Evolutionary conservation across 2,113 vertebrate genomes (phyloP), one percentile per base, ranked within the genome.

Genomic region (Oxyruncus cristatus): DNA sequence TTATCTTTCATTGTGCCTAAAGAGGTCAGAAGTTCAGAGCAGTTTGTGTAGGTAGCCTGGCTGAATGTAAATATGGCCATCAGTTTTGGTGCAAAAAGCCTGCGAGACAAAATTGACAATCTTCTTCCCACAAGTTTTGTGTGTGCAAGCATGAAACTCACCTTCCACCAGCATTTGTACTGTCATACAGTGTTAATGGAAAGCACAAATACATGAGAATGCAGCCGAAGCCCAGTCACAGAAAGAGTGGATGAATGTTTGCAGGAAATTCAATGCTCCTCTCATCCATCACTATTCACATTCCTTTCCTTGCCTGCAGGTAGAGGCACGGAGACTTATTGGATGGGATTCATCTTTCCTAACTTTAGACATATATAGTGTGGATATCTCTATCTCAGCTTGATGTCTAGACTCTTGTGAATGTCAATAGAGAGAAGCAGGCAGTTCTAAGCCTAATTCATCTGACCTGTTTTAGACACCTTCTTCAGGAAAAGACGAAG

Each of bases 1-100:
- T 95, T 97, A 92, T 96, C 95, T 96, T 96, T 96, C 96, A 94
- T 95, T 92, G 92, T 96, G 93, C 95, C 96, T 96, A 97, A 97
- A 95, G 85, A 96, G 96, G 96, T 95, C 95, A 95, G 92, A 94
- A 97, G 96, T 96, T 96, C 93, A 96, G 88, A 90, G 88, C 96
- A 91, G 91, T 85, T 95, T 1, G 26, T 79, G 49, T 52, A 92
- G 95, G 94, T 92, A 92, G 95, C 88, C 90, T 81, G 79, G 56
- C 88, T 92, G 90, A 94, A 94, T 94, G 95, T 95, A 96, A 96
- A 97, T 96, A 65, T 8, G 76, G 68, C 90, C 95, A 94, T 94
- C 92, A 89, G 90, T 85, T 96, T 72, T 91, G 88, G 91, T 78
- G 88, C 80, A 94, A 94, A 95, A 96, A 92, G 80, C 83, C 79